phyloP scores from a whole-genome alignment of 2,113 vertebrate species.

The Leucoraja erinaceus region DNA sequence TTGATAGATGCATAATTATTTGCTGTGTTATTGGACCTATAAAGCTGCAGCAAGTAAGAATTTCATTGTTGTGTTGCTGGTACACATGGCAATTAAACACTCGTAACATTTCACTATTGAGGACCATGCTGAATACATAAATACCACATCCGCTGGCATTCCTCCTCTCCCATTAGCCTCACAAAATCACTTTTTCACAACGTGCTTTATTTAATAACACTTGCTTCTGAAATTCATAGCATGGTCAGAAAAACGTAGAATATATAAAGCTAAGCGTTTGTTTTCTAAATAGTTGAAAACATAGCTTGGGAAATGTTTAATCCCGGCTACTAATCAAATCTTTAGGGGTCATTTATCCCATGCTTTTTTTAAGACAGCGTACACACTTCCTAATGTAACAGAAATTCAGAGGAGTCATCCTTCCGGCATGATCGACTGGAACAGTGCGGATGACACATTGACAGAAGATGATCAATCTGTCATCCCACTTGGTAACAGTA shows the following conservation, averaged over 20 bases:
- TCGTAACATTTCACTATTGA: neutral
- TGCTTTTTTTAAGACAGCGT: neutral
- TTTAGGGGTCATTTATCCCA: slow-evolving; percentile 1
- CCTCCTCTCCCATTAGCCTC: neutral
- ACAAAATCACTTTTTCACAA: neutral
- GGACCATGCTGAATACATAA: neutral
- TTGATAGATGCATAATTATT: too few relatives aligned
- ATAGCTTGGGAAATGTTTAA: neutral
- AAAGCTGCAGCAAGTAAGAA: too few relatives aligned
- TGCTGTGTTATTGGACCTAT: too few relatives aligned
- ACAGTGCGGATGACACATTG: slow-evolving; percentile 58
- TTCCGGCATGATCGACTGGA: slow-evolving; percentile 52
- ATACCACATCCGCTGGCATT: neutral
- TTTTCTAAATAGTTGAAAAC: neutral
- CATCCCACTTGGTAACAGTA: slow-evolving; percentile 60
- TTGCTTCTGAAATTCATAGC: neutral
- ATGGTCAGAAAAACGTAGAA: neutral
- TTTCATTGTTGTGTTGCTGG: too few relatives aligned
- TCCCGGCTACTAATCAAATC: neutral
- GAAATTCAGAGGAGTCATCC: slow-evolving; percentile 46
- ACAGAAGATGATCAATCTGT: slow-evolving; percentile 67
- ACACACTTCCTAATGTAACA: slow-evolving; percentile 4
- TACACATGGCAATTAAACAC: too few relatives aligned
- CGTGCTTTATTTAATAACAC: neutral
- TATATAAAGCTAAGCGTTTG: neutral